Evolutionary conservation across 2,888 invertebrate genomes (phyloP).

Genomic region (Tetragonula carbonaria): DNA sequence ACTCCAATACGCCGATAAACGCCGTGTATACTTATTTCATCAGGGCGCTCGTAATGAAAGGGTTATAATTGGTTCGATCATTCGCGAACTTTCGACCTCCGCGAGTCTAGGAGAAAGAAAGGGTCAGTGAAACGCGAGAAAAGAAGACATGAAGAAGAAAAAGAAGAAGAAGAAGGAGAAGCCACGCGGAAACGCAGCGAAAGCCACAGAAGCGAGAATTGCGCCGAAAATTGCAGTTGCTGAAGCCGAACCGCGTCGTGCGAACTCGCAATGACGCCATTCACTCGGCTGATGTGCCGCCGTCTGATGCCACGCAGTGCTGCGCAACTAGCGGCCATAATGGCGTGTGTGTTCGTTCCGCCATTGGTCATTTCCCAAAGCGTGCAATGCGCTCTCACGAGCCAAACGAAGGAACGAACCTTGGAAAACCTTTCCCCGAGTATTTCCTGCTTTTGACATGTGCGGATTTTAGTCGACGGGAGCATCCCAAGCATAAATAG

Average conservation of each 20-base stretch:
- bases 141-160: too few species aligned
- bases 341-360: constrained; percentile 9
- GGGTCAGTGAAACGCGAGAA: too few species aligned
- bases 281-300: constrained; percentile 53
- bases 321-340: constrained; percentile 26
- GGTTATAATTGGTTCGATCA: too few species aligned
- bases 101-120: too few species aligned
- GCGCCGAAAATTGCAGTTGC: constrained; percentile 58
- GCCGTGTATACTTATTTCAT: too few species aligned
- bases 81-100: too few species aligned
- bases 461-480: constrained; percentile 7
- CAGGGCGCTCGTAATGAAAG: too few species aligned
- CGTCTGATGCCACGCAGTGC: constrained; percentile 28
- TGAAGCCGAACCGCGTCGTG: constrained; percentile 50
- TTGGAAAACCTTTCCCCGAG: constrained; percentile 26
- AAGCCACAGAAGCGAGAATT: constrained; percentile 47
- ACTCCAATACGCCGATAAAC: too few species aligned
- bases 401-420: neutral
- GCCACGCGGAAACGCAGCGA: constrained; percentile 13
- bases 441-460: constrained; percentile 27
- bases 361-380: constrained; percentile 39
- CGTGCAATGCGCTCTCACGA: constrained; percentile 30
- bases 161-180: too few species aligned
- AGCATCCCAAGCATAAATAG: neutral
- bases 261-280: constrained; percentile 73